phyloP scores from a whole-genome alignment of 37 sponge, comb jelly and placozoan genomes.

The Agelas oroides region DNA sequence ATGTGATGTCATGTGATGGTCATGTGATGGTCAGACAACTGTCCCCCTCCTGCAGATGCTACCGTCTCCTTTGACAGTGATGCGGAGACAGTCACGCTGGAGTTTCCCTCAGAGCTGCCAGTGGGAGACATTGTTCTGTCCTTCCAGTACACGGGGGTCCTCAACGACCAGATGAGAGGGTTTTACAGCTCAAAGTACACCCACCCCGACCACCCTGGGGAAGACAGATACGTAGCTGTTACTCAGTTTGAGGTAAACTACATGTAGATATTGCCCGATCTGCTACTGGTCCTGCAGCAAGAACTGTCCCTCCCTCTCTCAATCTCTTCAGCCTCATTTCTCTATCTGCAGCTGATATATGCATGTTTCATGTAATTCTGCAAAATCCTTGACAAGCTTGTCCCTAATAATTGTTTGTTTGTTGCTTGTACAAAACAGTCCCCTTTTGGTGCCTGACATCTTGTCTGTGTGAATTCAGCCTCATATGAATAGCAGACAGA shows the following conservation, averaged over 20 bases:
- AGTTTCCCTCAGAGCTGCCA: slow-evolving; percentile 67
- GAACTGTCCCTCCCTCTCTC: slow-evolving; percentile 3
- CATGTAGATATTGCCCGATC: not conserved
- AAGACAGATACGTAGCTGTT: slow-evolving; percentile 77
- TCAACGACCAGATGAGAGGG: slow-evolving; percentile 92
- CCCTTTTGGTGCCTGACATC: too few relatives aligned
- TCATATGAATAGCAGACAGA: too few relatives aligned
- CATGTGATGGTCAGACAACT: too few relatives aligned
- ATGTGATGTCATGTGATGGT: too few relatives aligned
- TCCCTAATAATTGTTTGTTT: too few relatives aligned
- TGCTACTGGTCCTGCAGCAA: too few relatives aligned
- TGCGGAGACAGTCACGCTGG: slow-evolving; percentile 81
- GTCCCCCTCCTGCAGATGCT: not conserved
- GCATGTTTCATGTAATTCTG: too few relatives aligned
- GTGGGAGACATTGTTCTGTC: slow-evolving; percentile 50
- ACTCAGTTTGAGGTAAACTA: slow-evolving; percentile 86
- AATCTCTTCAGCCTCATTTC: too few relatives aligned
- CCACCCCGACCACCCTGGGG: slow-evolving; percentile 44
- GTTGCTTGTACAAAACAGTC: too few relatives aligned
- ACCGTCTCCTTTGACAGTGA: slow-evolving; percentile 41
- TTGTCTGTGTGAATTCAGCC: too few relatives aligned
- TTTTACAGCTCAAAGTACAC: slow-evolving; percentile 91
- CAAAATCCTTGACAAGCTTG: too few relatives aligned
- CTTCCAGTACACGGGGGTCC: slow-evolving; percentile 81
- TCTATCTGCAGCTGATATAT: too few relatives aligned